Evolutionary conservation across 2,113 vertebrate species (phyloP).

Genomic region (Erythrolamprus reginae): DNA sequence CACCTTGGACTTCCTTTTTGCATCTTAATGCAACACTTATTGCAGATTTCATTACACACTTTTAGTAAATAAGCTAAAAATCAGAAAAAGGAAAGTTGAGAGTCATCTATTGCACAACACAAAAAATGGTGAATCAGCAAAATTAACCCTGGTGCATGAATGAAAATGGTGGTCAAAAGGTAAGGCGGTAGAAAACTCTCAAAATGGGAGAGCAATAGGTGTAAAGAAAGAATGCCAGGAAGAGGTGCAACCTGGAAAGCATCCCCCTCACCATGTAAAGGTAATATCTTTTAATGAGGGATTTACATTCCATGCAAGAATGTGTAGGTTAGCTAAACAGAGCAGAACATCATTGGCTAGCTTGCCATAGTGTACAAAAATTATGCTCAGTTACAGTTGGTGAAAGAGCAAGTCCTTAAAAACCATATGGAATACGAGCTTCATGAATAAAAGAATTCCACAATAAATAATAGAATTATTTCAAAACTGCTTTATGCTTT

Average conservation of each 20-base stretch:
- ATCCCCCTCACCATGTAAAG: neutral
- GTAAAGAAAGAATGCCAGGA: neutral
- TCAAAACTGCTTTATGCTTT: neutral
- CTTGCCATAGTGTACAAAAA: neutral
- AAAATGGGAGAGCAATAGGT: neutral
- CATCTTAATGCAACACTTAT: neutral
- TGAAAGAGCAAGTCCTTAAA: neutral
- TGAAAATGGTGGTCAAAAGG: neutral
- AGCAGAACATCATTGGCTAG: neutral
- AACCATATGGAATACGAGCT: neutral
- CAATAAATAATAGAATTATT: neutral
- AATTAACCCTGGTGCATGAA: neutral
- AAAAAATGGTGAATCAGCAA: neutral
- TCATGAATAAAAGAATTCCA: neutral
- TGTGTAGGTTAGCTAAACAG: neutral
- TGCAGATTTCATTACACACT: neutral
- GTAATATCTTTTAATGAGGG: neutral
- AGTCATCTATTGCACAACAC: neutral
- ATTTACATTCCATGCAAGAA: neutral
- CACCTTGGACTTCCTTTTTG: neutral
- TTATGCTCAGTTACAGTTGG: neutral
- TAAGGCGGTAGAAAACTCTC: neutral
- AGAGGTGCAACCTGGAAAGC: neutral
- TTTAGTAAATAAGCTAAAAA: neutral
- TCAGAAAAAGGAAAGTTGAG: neutral